Evolutionary conservation across 2,113 vertebrate species (phyloP).

Genomic region (Poecilia latipinna): DNA sequence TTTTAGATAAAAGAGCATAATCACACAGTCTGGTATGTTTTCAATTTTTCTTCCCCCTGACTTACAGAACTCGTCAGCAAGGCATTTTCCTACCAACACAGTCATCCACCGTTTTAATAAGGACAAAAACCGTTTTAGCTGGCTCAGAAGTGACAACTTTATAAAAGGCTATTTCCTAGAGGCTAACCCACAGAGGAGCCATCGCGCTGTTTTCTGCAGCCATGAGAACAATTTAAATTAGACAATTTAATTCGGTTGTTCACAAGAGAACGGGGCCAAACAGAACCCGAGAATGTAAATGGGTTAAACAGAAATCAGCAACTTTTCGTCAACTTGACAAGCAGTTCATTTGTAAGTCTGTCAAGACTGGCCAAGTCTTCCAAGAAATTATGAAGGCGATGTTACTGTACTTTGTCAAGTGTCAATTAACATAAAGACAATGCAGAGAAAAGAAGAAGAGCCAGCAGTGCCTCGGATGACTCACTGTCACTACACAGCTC

Average conservation of each 20-base stretch:
- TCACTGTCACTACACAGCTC: neutral
- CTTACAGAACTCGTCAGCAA: constrained; percentile 35
- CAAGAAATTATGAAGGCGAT: constrained; percentile 23
- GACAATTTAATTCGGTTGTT: constrained; percentile 68
- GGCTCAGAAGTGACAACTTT: constrained; percentile 62
- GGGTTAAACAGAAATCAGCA: constrained; percentile 35
- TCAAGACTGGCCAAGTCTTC: constrained; percentile 29
- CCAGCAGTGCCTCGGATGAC: neutral
- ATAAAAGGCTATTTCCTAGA: constrained; percentile 60
- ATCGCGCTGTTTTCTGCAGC: constrained; percentile 39
- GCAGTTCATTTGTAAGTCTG: constrained; percentile 20
- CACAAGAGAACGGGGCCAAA: constrained; percentile 35
- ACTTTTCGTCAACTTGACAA: constrained; percentile 36
- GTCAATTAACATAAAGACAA: constrained; percentile 24
- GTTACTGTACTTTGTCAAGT: constrained; percentile 31
- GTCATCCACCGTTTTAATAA: constrained; percentile 30
- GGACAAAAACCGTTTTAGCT: constrained; percentile 30
- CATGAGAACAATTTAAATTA: constrained; percentile 65
- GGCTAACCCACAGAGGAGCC: constrained; percentile 47
- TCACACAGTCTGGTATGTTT: constrained; percentile 25
- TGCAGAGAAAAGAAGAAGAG: neutral
- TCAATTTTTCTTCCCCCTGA: constrained; percentile 25
- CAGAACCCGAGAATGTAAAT: constrained; percentile 42
- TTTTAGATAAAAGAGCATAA: neutral
- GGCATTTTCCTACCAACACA: constrained; percentile 22